Percentiles rank a stretch among this genome's conserved stretches.
Evolutionary conservation across 2,113 vertebrate species (phyloP).

Genomic region (Orientallactaga bullata): DNA sequence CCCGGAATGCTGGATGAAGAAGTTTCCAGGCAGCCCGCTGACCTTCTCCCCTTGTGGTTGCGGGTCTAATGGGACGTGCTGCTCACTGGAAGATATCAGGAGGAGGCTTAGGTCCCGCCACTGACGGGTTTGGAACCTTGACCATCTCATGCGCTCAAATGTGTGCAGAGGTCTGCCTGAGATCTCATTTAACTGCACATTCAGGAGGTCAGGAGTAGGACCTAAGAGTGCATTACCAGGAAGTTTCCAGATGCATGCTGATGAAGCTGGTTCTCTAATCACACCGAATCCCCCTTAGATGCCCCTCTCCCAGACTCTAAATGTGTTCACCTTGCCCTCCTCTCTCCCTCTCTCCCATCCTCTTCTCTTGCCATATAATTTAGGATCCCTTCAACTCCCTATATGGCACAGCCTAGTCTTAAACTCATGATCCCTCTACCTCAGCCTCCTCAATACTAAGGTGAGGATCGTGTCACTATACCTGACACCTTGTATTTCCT

Average conservation of each 20-base stretch:
- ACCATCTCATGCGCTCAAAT: background rate
- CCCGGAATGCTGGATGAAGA: fast-evolving
- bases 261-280: background rate
- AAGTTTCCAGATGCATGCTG: background rate
- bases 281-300: background rate
- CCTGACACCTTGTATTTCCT: background rate
- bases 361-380: background rate
- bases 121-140: background rate
- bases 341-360: background rate
- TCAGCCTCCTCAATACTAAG: background rate
- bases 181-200: background rate
- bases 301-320: background rate
- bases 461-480: background rate
- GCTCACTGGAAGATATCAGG: background rate
- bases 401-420: background rate
- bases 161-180: background rate
- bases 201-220: too few relatives aligned
- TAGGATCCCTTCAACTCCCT: background rate
- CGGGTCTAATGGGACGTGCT: background rate
- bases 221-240: background rate
- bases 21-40: background rate
- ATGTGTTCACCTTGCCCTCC: background rate
- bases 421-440: background rate
- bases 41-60: too few relatives aligned
- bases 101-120: background rate